Evolutionary conservation across 1,140 invertebrate genomes (phyloP).

Genomic region (Neodiprion virginianus): DNA sequence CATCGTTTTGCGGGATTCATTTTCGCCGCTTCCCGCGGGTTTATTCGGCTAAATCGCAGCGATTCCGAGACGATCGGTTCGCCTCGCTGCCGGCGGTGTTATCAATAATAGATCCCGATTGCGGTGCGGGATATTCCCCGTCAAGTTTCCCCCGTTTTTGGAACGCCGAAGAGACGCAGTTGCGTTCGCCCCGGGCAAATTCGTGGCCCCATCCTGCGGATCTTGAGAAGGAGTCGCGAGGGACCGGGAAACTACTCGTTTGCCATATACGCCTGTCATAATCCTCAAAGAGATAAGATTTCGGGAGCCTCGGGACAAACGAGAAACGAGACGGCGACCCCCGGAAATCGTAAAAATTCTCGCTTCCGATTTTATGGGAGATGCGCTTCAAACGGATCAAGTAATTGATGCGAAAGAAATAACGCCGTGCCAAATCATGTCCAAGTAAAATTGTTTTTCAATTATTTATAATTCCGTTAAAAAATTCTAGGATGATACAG

Average conservation of each 20-base stretch:
- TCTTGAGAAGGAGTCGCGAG: slow-evolving; percentile 4
- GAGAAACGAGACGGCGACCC: background rate
- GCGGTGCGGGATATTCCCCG: background rate
- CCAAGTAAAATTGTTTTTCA: too few relatives aligned
- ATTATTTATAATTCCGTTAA: too few relatives aligned
- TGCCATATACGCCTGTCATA: slow-evolving; percentile 4
- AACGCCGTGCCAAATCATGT: too few relatives aligned
- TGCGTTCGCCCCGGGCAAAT: background rate
- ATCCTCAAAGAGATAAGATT: slow-evolving; percentile 7
- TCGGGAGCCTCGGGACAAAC: background rate
- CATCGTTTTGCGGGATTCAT: too few relatives aligned
- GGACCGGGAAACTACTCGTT: slow-evolving; percentile 6
- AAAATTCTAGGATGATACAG: too few relatives aligned
- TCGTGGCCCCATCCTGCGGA: background rate
- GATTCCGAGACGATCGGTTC: background rate
- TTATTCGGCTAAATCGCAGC: background rate
- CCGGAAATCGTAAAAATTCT: too few relatives aligned
- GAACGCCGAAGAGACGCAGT: background rate
- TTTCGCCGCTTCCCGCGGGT: too few relatives aligned
- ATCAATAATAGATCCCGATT: slow-evolving; percentile 4
- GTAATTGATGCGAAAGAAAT: too few relatives aligned
- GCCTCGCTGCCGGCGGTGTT: background rate
- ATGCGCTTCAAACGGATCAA: too few relatives aligned
- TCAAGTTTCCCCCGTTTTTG: background rate
- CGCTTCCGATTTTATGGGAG: too few relatives aligned